Percentiles rank a stretch among this genome's conserved stretches.
These are phyloP conservation scores for Agrochola circellaris DNA, from an alignment of 2,888 invertebrate species.

Conservation along the genomic window DNA sequence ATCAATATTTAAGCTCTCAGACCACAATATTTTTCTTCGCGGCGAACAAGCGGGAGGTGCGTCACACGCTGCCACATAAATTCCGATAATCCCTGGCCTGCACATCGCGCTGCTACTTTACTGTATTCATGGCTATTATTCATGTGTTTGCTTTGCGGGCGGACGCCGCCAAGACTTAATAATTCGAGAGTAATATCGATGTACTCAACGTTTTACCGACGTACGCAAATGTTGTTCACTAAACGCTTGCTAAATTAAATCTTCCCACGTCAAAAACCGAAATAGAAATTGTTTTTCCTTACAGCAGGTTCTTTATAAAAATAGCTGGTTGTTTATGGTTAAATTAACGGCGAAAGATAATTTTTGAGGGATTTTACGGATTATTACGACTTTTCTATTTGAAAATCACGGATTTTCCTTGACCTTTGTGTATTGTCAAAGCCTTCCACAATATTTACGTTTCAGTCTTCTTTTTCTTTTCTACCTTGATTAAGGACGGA, in stretches of 20 bases:
- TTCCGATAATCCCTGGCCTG: constrained; percentile 86
- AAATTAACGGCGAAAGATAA: constrained; percentile 20
- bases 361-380: constrained; percentile 13
- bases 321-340: constrained; percentile 27
- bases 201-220: constrained; percentile 73
- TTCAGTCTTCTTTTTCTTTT: not conserved
- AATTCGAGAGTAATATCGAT: constrained; percentile 81
- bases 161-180: constrained; percentile 84
- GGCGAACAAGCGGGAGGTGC: constrained; percentile 79
- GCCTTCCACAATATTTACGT: not conserved
- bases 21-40: constrained; percentile 87
- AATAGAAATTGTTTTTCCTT: constrained; percentile 32
- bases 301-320: constrained; percentile 4
- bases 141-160: constrained; percentile 85
- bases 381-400: not conserved
- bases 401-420: constrained; percentile 2
- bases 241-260: constrained; percentile 49
- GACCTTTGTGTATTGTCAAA: constrained; percentile 2
- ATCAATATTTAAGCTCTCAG: constrained; percentile 89
- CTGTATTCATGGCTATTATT: constrained; percentile 84
- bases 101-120: constrained; percentile 80
- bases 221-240: constrained; percentile 44
- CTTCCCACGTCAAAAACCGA: constrained; percentile 30
- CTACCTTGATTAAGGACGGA: constrained; percentile 10
- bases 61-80: constrained; percentile 88